Percentiles rank a stretch among this genome's conserved stretches.
Evolutionary conservation across 2,113 vertebrate species (phyloP).

Genomic region (Chloebia gouldiae): DNA sequence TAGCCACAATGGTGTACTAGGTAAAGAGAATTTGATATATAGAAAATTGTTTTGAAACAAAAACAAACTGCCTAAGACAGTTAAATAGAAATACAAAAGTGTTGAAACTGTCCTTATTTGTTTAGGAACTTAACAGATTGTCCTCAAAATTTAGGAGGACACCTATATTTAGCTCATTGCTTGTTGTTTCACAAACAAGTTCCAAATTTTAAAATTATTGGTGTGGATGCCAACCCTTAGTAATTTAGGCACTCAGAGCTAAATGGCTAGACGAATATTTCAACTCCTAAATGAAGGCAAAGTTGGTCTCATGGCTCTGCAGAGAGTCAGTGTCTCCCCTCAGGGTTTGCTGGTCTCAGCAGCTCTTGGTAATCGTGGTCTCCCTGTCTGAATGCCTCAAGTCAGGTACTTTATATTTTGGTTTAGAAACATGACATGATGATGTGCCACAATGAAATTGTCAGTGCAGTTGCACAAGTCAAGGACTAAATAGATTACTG

Average conservation of each 20-base stretch:
- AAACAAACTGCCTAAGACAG: background rate
- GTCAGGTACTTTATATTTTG: background rate
- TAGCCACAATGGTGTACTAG: accelerated
- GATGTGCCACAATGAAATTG: background rate
- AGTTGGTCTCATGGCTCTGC: background rate
- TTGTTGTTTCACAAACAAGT: background rate
- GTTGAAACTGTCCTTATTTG: background rate
- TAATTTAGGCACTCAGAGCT: background rate
- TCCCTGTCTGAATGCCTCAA: background rate
- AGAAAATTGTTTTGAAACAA: background rate
- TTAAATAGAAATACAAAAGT: background rate
- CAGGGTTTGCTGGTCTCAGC: background rate
- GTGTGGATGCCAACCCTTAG: background rate
- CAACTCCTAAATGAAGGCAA: background rate
- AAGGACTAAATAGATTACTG: background rate
- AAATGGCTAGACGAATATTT: background rate
- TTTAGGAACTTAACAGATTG: background rate
- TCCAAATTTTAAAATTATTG: background rate
- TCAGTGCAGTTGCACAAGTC: background rate
- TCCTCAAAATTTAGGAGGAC: background rate
- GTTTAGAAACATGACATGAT: background rate
- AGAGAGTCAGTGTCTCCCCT: background rate
- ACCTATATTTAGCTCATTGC: background rate
- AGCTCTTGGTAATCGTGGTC: background rate
- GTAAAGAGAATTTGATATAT: background rate